Evolutionary conservation across 2,113 vertebrate genomes (phyloP).

Genomic region (Capreolus pygargus): DNA sequence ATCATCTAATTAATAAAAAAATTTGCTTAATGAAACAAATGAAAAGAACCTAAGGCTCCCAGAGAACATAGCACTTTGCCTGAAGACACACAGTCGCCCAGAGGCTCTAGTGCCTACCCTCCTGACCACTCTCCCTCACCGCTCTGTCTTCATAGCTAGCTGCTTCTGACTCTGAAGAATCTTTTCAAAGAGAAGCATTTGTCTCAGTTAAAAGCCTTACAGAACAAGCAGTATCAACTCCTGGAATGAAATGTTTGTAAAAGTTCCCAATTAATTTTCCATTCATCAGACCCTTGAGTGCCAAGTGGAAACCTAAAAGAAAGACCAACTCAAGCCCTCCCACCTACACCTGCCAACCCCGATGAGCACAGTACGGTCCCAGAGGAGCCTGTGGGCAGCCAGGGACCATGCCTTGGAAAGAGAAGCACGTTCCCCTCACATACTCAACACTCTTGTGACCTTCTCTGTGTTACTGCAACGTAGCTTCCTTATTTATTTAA

Average conservation of each 20-base stretch:
- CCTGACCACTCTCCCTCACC: not conserved
- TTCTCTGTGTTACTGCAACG: conserved; percentile 65
- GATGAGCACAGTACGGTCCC: not conserved
- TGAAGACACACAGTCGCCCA: not conserved
- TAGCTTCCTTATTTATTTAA: conserved; percentile 63
- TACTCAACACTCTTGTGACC: not conserved
- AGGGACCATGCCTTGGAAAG: conserved; percentile 63
- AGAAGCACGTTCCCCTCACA: not conserved
- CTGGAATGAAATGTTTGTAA: not conserved
- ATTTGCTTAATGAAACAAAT: not conserved
- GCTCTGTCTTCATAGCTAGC: not conserved
- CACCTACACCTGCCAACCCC: not conserved
- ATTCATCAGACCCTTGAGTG: not conserved
- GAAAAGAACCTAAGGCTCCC: not conserved
- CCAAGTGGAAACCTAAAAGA: not conserved
- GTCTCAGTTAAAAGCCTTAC: not conserved
- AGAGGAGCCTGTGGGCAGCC: not conserved
- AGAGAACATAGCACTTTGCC: not conserved
- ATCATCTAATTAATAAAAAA: not conserved
- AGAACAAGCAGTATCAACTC: rapidly evolving
- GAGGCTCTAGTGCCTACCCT: rapidly evolving
- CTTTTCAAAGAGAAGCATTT: not conserved
- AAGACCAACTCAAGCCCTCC: not conserved
- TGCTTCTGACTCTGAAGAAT: not conserved
- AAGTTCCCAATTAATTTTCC: not conserved